These are phyloP conservation scores for Aplysina aerophoba DNA, from an alignment of 37 sponge, comb jelly and placozoan genomes.

Conservation along the genomic window DNA sequence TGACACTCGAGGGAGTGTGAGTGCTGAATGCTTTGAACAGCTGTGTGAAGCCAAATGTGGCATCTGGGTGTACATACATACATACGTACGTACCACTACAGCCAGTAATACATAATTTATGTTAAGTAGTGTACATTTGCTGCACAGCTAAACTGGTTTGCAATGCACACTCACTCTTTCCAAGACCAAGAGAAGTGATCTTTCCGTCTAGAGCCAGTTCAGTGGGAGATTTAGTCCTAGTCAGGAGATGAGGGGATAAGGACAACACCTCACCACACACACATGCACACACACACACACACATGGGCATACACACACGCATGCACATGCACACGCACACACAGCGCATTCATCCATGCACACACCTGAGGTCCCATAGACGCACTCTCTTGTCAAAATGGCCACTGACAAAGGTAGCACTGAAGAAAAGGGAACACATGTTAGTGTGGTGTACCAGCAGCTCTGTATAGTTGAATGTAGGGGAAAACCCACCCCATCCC, in stretches of 20 bases:
- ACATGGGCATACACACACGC: neutral
- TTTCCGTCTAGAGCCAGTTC: constrained; percentile 90
- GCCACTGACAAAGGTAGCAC: constrained; percentile 78
- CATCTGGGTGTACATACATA: neutral
- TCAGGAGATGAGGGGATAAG: neutral
- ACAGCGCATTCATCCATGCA: too few relatives aligned
- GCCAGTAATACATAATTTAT: constrained; percentile 1
- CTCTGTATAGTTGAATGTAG: neutral
- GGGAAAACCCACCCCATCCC: constrained; percentile 64
- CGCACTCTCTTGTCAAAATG: constrained; percentile 92
- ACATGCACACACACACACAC: neutral
- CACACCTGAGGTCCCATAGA: constrained; percentile 95
- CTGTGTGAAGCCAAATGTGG: neutral
- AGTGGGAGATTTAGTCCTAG: constrained; percentile 57
- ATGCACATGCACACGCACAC: neutral
- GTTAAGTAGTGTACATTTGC: too few relatives aligned
- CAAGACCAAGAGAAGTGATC: constrained; percentile 85
- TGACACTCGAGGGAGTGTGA: neutral
- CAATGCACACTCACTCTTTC: constrained; percentile 46
- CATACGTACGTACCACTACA: neutral
- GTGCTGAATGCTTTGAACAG: neutral
- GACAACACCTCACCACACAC: neutral
- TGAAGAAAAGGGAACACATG: neutral
- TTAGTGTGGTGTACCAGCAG: neutral
- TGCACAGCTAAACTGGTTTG: too few relatives aligned